These are phyloP conservation scores for Pempheris klunzingeri DNA, from an alignment of 2,797 vertebrate genomes.

Conservation along the genomic window DNA sequence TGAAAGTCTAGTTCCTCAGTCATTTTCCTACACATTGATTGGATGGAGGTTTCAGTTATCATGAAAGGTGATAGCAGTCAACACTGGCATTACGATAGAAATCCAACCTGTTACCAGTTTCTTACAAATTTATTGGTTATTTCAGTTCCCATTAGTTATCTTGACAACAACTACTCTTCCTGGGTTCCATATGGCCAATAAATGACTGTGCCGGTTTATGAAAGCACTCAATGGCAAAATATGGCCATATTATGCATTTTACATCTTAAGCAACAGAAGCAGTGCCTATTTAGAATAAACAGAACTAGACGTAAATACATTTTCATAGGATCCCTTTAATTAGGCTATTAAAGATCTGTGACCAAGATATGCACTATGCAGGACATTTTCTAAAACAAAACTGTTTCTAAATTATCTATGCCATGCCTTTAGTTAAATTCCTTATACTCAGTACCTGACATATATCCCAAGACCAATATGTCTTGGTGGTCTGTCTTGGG, in stretches of 20 bases:
- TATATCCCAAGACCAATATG: not conserved
- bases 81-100: not conserved
- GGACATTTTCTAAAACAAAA: not conserved
- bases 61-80: constrained; percentile 13
- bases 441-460: not conserved
- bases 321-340: no score
- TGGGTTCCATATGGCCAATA: constrained; percentile 2
- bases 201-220: constrained; percentile 4
- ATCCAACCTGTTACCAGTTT: constrained; percentile 2
- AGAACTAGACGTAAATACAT: no score
- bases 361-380: not conserved
- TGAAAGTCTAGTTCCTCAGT: no score
- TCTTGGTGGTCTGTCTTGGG: no score
- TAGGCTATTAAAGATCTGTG: not conserved
- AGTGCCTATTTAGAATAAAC: not conserved
- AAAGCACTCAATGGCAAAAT: constrained; percentile 8
- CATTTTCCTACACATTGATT: no score
- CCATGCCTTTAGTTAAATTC: not conserved
- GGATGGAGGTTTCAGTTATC: no score
- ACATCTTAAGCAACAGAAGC: constrained; percentile 4
- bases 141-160: not conserved
- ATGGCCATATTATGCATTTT: constrained; percentile 10
- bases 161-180: constrained; percentile 8
- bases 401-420: not conserved
- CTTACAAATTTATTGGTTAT: constrained; percentile 5